phyloP scores from a whole-genome alignment of 2,888 invertebrate genomes.

The Tinea trinotella region DNA sequence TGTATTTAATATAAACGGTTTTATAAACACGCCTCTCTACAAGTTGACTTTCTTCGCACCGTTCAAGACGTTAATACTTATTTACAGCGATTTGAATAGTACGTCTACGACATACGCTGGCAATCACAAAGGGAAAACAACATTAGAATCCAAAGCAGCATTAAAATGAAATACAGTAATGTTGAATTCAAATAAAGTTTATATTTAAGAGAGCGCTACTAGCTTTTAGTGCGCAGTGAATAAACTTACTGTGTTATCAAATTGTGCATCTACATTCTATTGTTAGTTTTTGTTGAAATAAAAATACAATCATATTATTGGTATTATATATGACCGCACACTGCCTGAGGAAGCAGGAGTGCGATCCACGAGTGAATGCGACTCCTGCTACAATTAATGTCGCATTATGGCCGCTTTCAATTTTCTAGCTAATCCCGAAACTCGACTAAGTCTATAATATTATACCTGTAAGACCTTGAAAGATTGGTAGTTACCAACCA shows the following conservation, averaged over 20 bases:
- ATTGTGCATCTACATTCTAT: neutral
- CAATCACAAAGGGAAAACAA: constrained; percentile 13
- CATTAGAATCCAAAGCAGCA: constrained; percentile 3
- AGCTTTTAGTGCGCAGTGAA: neutral
- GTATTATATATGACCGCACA: no score
- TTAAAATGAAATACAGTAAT: constrained; percentile 6
- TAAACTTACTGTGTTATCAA: neutral
- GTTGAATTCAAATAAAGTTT: neutral
- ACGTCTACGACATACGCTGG: constrained; percentile 21
- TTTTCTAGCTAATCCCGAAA: no score
- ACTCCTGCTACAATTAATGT: no score
- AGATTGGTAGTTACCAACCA: no score
- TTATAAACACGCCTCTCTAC: neutral
- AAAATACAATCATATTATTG: no score
- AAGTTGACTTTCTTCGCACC: constrained; percentile 39
- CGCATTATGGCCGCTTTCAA: no score
- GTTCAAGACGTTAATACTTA: constrained; percentile 57
- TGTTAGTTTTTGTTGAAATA: no score
- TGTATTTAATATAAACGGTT: no score
- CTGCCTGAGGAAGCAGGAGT: no score
- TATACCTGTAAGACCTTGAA: no score
- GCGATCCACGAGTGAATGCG: no score
- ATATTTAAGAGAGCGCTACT: neutral
- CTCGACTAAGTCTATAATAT: no score
- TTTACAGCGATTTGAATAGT: constrained; percentile 49